Evolutionary conservation across 2,113 vertebrate genomes (phyloP), one percentile per base, ranked within the genome.

Genomic region (Melospiza georgiana): DNA sequence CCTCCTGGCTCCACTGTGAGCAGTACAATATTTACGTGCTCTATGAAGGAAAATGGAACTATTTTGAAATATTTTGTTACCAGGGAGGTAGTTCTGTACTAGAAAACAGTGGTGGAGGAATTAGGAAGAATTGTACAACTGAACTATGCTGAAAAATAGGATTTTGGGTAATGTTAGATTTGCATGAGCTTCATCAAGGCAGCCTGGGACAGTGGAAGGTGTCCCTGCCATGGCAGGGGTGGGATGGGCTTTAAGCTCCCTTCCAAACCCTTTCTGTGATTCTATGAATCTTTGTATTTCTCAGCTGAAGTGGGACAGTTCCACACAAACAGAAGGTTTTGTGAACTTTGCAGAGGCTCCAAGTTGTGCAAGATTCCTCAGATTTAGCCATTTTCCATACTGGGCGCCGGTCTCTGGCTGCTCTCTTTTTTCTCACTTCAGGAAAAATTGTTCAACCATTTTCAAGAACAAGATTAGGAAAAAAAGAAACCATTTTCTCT

Each of bases 371-470:
- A 94, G 87, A 57, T 66, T 23, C 35, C 41, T 44, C 4, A 13
- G 52, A 33, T 94, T 95, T 54, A 73, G 82, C 91, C 75, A 10
- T 83, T 95, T 95, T 89, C 84, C 84, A 20, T 31, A 25, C 87
- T 83, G 71, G 58, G 81, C 1, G 9, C 54, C 74, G 63, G 89
- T 72, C 87, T 95, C 84, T 69, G 94, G 71, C 89, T 66, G 33
- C 2, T 0, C 39, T 69, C 37, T 92, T 71, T 77, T 74, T 86
- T 90, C 72, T 94, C 59, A 69, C 63, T 87, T 94, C 78, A 88
- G 89, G 93, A 90, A 93, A 95, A 94, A 71, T 51, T 87, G 37
- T 82, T 85, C 67, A 89, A 46, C 54, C 41, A 39, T 95, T 96
- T 95, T 66, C 80, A 91, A 95, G 87, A 73, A 62, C 27, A 76